Evolutionary conservation across 2,113 vertebrate genomes (phyloP).

Genomic region (Oreochromis tanganicae): DNA sequence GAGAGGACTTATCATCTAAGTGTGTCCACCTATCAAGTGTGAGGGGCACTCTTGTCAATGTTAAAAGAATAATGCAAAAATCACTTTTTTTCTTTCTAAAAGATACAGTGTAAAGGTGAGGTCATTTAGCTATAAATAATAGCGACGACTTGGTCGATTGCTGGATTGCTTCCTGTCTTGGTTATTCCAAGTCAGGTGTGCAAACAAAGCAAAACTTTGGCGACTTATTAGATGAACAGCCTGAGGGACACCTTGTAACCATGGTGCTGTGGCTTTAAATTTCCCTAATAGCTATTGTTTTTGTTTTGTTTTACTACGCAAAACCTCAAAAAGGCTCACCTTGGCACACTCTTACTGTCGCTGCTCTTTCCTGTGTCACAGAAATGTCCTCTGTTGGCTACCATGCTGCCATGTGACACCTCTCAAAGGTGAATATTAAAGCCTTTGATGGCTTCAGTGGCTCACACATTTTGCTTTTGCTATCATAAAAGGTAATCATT

Average conservation of each 20-base stretch:
- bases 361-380: not conserved
- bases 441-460: not conserved
- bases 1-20: not conserved
- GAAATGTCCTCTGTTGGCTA: not conserved
- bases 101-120: not conserved
- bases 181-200: not conserved
- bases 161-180: not conserved
- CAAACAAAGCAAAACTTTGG: not conserved
- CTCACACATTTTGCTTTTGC: not conserved
- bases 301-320: not conserved
- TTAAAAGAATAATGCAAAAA: not conserved
- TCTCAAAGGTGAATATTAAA: not conserved
- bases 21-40: not conserved
- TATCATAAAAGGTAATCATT: not conserved
- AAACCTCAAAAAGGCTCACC: not conserved
- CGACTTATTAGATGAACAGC: not conserved
- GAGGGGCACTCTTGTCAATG: not conserved
- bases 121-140: not conserved
- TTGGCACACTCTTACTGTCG: not conserved
- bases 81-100: not conserved
- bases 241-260: not conserved
- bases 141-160: not conserved
- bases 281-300: not conserved
- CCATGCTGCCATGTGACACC: not conserved
- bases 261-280: not conserved